Conservation (phyloP, 2,113 vertebrate genomes). For the human (Homo sapiens) region DNA sequence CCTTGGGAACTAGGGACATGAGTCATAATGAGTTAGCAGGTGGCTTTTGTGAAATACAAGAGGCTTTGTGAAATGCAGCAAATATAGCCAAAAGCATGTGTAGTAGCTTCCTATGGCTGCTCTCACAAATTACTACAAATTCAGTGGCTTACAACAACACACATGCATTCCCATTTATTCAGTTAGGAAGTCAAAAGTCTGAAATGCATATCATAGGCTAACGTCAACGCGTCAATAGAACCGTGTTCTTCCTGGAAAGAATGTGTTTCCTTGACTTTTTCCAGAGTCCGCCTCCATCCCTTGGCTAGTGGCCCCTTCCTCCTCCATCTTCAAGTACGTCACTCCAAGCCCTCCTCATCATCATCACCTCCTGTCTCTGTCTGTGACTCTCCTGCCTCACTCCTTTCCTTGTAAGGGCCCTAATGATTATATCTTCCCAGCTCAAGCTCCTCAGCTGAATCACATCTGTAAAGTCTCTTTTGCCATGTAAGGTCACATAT, state of each 20-base stretch:
- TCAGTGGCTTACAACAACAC: neutral
- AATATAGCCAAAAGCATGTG: neutral
- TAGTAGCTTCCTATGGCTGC: neutral
- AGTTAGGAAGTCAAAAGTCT: neutral
- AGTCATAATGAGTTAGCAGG: constrained; percentile 25
- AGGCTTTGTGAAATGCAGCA: neutral
- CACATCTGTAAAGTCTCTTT: neutral
- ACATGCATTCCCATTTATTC: neutral
- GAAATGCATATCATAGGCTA: neutral
- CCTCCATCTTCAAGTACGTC: neutral
- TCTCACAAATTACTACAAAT: neutral
- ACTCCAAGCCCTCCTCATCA: neutral
- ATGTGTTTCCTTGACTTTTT: neutral
- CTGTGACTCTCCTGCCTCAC: neutral
- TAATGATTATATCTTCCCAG: neutral
- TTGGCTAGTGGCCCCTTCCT: neutral
- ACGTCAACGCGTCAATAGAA: neutral
- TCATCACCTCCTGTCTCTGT: neutral
- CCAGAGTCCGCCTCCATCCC: neutral
- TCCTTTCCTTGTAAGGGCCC: neutral
- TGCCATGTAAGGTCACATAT: neutral
- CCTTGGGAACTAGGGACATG: neutral
- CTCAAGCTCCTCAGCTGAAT: neutral
- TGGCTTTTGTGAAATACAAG: constrained; percentile 36
- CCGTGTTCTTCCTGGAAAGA: neutral